Evolutionary conservation across 1,140 invertebrate genomes (phyloP).

Genomic region (Andrena cerasifolii): DNA sequence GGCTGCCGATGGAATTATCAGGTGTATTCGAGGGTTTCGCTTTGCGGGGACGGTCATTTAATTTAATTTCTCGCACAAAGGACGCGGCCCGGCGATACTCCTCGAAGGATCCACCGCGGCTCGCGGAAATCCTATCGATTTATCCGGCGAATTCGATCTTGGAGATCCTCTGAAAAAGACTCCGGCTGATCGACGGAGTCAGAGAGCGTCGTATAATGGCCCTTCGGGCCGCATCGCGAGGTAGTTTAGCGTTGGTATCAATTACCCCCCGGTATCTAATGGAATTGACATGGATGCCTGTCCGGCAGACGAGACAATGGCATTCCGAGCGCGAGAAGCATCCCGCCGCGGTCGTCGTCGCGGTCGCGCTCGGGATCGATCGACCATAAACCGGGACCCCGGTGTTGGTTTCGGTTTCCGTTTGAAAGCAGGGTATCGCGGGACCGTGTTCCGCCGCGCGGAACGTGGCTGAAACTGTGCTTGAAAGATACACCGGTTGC

Average conservation of each 20-base stretch:
- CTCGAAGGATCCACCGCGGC: conserved; percentile 5
- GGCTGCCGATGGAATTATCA: conserved; percentile 63
- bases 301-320: no score
- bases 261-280: no score
- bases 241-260: no score
- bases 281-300: no score
- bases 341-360: no score
- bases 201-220: no score
- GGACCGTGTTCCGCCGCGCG: neutral
- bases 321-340: no score
- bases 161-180: neutral
- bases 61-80: conserved; percentile 50
- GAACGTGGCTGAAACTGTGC: conserved; percentile 19
- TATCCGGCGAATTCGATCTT: neutral
- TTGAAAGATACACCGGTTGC: neutral
- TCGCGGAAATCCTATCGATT: neutral
- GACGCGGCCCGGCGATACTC: neutral
- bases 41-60: conserved; percentile 55
- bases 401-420: neutral
- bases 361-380: no score
- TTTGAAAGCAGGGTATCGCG: neutral
- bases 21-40: conserved; percentile 49
- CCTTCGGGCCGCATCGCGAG: no score
- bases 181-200: no score
- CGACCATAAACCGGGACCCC: neutral